phyloP scores from a whole-genome alignment of 2,888 invertebrate genomes.

The Cephus sareptanus region DNA sequence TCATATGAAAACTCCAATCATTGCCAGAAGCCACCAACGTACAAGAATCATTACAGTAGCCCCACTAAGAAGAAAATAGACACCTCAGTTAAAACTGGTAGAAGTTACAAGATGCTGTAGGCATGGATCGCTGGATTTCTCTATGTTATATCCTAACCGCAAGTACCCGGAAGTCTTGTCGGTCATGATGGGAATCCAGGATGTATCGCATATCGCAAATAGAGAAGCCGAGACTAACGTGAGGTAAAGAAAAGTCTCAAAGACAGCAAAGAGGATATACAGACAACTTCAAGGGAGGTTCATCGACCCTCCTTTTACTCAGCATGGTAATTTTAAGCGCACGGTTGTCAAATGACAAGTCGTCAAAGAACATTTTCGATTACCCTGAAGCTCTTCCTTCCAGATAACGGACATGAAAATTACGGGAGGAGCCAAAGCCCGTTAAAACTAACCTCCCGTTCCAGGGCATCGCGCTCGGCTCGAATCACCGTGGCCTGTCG shows the following conservation, averaged over 20 bases:
- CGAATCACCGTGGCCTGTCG: conserved; percentile 71
- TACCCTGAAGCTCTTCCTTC: not conserved
- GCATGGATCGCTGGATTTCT: not conserved
- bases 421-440: not conserved
- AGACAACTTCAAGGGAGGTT: not conserved
- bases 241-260: not conserved
- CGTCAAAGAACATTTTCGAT: not conserved
- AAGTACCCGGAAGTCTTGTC: not conserved
- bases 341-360: not conserved
- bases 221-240: not conserved
- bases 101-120: not conserved
- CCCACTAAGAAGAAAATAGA: too few species aligned
- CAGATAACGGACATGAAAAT: not conserved
- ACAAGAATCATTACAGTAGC: too few species aligned
- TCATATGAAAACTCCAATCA: too few species aligned
- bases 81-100: too few species aligned
- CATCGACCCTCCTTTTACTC: not conserved
- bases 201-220: not conserved
- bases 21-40: too few species aligned
- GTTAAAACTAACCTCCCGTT: conserved; percentile 67
- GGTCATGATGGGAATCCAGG: not conserved
- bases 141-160: not conserved
- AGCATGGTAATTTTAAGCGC: not conserved
- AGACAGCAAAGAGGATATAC: not conserved
- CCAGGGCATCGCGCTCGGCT: conserved; percentile 70